Base-by-base conservation (phyloP, 2,113 vertebrate genomes). In the Pithys albifrons region DNA sequence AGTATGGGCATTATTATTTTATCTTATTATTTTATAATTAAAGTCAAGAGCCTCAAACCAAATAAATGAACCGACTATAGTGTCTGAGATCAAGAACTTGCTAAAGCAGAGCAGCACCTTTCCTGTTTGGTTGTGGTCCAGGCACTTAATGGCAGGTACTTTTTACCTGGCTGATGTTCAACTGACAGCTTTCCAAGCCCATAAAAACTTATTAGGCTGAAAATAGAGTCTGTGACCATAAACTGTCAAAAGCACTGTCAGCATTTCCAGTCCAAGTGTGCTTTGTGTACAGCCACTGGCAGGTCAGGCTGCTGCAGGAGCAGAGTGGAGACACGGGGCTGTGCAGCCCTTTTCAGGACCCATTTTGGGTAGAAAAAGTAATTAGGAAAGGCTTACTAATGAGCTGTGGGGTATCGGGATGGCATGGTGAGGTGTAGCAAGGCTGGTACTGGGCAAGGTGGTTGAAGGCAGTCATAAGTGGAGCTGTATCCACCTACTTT, bases 161-260 rank as follows among this genome's bases (percentile, higher is more conserved):
- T 97, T 95, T 96, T 95, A 96, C 95, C 96, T 94, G 97, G 96
- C 96, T 93, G 80, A 57, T 82, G 91, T 94, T 96, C 96, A 97
- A 57, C 91, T 96, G 98, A 97, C 67, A 19, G 66, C 70, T 95
- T 96, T 97, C 95, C 96, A 96, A 97, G 89, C 90, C 20, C 89
- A 96, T 97, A 98, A 97, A 97, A 97, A 94, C 96, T 95, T 95
- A 86, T 95, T 96, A 78, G 69, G 95, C 97, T 98, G 97, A 98
- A 98, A 98, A 98, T 98, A 98, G 97, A 97, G 85, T 95, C 77
- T 84, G 94, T 79, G 96, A 94, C 71, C 93, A 73, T 41, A 96
- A 97, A 96, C 95, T 59, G 88, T 89, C 95, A 73, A 65, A 73
- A 92, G 49, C 74, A 45, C 4, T 19, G 91, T 96, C 86, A 95